Evolutionary conservation across 2,797 vertebrate genomes (phyloP).

Genomic region (Poliocrania exsul): DNA sequence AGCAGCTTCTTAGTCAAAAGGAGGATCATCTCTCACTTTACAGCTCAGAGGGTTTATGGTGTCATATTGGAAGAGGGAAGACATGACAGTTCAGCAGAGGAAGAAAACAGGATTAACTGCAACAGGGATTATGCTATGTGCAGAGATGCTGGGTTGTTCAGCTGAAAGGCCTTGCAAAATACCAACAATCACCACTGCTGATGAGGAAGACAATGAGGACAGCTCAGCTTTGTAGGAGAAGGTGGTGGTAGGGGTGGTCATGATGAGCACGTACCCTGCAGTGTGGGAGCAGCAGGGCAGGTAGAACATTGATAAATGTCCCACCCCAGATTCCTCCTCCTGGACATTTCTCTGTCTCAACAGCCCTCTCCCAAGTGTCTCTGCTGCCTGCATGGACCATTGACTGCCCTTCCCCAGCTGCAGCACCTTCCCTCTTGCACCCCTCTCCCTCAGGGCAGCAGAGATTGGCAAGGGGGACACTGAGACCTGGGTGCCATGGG

Average conservation of each 20-base stretch:
- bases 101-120: not conserved
- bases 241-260: fast-evolving
- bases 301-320: not conserved
- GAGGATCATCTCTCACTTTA: not conserved
- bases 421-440: not conserved
- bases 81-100: not conserved
- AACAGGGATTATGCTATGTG: not conserved
- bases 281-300: fast-evolving
- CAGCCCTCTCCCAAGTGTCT: not conserved
- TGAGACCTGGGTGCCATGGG: not conserved
- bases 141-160: not conserved
- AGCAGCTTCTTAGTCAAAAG: not conserved
- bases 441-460: not conserved
- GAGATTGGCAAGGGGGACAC: not conserved
- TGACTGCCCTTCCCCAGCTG: not conserved
- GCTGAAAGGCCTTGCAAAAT: not conserved
- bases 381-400: not conserved
- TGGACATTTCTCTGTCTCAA: not conserved
- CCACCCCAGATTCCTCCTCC: not conserved
- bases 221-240: not conserved
- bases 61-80: not conserved
- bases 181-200: not conserved
- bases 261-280: not conserved
- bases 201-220: not conserved
- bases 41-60: not conserved